Evolutionary conservation across 2,113 vertebrate species (phyloP), one percentile per base, ranked within the genome.

Genomic region (Podarcis cretensis): DNA sequence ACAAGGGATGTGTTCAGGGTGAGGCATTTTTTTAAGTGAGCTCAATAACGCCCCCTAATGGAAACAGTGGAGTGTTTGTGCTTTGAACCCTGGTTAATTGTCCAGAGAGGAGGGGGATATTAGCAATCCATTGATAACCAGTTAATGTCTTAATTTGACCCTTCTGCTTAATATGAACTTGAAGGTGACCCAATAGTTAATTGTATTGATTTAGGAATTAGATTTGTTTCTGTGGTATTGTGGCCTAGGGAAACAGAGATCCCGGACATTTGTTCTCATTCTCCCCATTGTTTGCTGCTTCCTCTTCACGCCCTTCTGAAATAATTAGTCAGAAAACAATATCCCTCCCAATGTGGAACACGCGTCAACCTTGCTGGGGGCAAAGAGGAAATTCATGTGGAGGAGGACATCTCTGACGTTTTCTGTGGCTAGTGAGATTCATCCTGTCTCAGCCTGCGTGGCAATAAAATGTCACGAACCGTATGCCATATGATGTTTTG

Each of bases 251-350:
- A 84, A 81, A 71, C 0, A 0, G 81, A 71, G 23, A 68, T 83
- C 71, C 81, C 92, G 90, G 88, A 94, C 54, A 5, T 74, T 16
- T 74, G 81, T 65, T 93, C 96, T 94, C 92, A 91, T 91, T 93
- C 93, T 80, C 89, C 83, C 94, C 6, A 82, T 81, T 87, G 75
- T 91, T 93, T 84, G 81, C 92, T 92, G 76, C 84, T 93, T 97
- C 96, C 96, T 97, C 98, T 98, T 98, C 97, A 98, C 94, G 97
- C 97, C 96, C 93, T 95, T 98, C 98, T 97, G 97, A 97, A 96
- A 96, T 86, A 73, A 98, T 98, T 96, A 97, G 95, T 96, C 96
- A 93, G 93, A 93, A 86, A 0, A 32, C 0, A 21, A 93, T 74
- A 83, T 88, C 90, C 93, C 1, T 87, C 66, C 66, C 71, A 81